Evolutionary conservation across 1,140 invertebrate genomes (phyloP).

Genomic region (Drosophila ohnishii): DNA sequence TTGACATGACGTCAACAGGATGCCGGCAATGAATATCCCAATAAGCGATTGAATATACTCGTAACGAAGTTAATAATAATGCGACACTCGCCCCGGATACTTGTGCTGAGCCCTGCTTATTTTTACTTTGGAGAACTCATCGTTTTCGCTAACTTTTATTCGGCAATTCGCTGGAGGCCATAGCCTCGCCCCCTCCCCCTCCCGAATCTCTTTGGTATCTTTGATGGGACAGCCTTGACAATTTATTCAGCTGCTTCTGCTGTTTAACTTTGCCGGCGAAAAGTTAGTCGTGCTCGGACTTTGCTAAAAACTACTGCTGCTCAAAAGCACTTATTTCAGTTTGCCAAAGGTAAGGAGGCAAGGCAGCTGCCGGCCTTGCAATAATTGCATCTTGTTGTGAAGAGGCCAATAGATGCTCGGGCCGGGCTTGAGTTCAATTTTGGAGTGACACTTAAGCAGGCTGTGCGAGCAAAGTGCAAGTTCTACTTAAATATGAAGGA

Average conservation of each 20-base stretch:
- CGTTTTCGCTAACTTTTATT: constrained; percentile 46
- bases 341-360: constrained; percentile 38
- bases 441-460: constrained; percentile 31
- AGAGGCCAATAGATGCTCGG: constrained; percentile 38
- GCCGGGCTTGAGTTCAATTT: constrained; percentile 31
- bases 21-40: constrained; percentile 19
- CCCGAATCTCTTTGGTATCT: constrained; percentile 11
- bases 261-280: constrained; percentile 50
- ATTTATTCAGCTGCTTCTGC: constrained; percentile 43
- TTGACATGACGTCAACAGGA: constrained; percentile 2
- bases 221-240: constrained; percentile 43
- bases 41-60: constrained; percentile 29
- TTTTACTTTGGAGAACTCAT: constrained; percentile 42
- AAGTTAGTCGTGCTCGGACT: constrained; percentile 48
- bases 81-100: constrained; percentile 1
- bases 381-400: constrained; percentile 45
- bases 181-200: neutral
- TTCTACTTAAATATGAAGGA: constrained; percentile 24
- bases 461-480: constrained; percentile 16
- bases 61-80: constrained; percentile 44
- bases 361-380: constrained; percentile 23
- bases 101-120: constrained; percentile 41
- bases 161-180: constrained; percentile 8
- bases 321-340: constrained; percentile 46
- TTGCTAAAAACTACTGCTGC: constrained; percentile 35